Conservation (phyloP, 2,888 invertebrate species). For the Eupithecia vulgata region DNA sequence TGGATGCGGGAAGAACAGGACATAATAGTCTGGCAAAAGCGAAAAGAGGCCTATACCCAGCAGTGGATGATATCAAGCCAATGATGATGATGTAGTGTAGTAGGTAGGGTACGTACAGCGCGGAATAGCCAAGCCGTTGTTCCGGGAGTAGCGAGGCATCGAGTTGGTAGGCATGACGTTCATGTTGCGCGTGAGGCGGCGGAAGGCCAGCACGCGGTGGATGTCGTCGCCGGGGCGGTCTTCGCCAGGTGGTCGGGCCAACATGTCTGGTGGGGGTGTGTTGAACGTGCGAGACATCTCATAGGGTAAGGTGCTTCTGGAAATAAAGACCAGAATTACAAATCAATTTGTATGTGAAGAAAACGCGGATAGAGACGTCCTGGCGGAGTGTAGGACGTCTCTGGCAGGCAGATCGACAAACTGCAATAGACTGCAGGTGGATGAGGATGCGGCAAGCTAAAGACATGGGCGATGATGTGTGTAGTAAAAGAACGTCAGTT, state of each 20-base stretch:
- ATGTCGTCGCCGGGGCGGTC: conserved; percentile 43
- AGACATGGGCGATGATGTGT: too few relatives aligned
- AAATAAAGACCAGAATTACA: background rate
- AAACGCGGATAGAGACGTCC: too few relatives aligned
- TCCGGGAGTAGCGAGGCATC: background rate
- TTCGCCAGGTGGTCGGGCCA: conserved; percentile 25
- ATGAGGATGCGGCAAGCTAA: too few relatives aligned
- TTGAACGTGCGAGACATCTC: conserved; percentile 37
- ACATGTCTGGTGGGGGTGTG: conserved; percentile 36
- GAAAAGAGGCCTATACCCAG: too few relatives aligned
- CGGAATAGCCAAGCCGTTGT: background rate
- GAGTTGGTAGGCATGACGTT: conserved; percentile 10
- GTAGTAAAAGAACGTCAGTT: too few relatives aligned
- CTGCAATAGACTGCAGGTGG: too few relatives aligned
- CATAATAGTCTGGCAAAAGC: background rate
- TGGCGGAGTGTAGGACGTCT: too few relatives aligned
- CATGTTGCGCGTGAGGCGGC: conserved; percentile 51
- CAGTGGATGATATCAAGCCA: too few relatives aligned
- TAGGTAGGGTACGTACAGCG: conserved; percentile 8
- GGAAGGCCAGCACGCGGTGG: conserved; percentile 56
- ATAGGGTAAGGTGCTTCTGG: background rate
- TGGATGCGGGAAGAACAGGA: background rate
- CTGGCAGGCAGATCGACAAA: too few relatives aligned
- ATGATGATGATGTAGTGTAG: background rate
- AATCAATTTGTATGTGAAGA: background rate